Evolutionary conservation across 1,140 invertebrate species (phyloP).

Genomic region (Diorhabda sublineata): DNA sequence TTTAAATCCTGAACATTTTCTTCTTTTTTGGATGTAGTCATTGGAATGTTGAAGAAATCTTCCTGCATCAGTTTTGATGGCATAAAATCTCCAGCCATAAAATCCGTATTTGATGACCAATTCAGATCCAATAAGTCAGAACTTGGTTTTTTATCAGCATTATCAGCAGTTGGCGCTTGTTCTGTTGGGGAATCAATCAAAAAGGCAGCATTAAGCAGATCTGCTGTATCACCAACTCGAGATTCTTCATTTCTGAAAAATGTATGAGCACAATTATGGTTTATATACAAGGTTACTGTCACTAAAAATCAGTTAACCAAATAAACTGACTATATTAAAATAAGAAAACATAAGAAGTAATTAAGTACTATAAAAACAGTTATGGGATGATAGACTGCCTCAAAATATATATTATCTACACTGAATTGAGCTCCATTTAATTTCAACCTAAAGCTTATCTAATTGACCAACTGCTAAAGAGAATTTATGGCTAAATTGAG

Average conservation of each 20-base stretch:
- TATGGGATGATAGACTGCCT: not conserved
- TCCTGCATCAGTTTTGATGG: constrained; percentile 42
- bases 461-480: no score
- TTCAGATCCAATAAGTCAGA: constrained; percentile 38
- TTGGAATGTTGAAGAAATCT: constrained; percentile 29
- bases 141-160: constrained; percentile 28
- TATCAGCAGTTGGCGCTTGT: constrained; percentile 10
- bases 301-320: not conserved
- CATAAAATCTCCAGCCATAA: constrained; percentile 40
- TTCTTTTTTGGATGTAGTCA: not conserved
- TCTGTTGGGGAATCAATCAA: constrained; percentile 13
- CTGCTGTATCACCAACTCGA: constrained; percentile 11
- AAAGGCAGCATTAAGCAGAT: constrained; percentile 39
- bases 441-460: no score
- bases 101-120: constrained; percentile 33
- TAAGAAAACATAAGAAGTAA: not conserved
- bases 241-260: constrained; percentile 7
- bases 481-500: no score
- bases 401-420: no score
- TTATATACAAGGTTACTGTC: not conserved
- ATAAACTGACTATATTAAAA: not conserved
- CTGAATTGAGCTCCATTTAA: no score
- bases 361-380: not conserved
- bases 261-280: not conserved
- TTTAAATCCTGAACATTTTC: not conserved